phyloP scores from a whole-genome alignment of 2,888 invertebrate genomes.

The Dynastes grantii region DNA sequence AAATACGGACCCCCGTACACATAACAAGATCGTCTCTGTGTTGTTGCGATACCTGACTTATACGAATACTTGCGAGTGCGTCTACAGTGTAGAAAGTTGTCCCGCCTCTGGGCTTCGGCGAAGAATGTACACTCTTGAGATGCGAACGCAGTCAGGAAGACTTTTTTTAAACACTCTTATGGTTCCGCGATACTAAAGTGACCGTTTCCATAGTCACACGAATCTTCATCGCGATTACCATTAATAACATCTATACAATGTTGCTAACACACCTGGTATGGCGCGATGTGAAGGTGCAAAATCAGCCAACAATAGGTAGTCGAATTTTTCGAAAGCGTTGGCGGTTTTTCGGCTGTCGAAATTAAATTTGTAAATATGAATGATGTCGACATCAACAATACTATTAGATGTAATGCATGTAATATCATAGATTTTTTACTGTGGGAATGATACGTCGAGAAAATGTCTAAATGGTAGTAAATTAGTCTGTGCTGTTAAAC shows the following conservation, averaged over 20 bases:
- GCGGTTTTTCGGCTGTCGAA: slow-evolving; percentile 25
- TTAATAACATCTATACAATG: slow-evolving; percentile 7
- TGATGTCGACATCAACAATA: slow-evolving; percentile 3
- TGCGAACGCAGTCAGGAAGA: slow-evolving; percentile 42
- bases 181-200: slow-evolving; percentile 25
- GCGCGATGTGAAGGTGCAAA: slow-evolving; percentile 1
- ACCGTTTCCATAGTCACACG: not conserved
- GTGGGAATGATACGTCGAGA: slow-evolving; percentile 19
- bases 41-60: not conserved
- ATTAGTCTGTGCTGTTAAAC: slow-evolving; percentile 4
- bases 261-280: not conserved
- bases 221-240: not conserved
- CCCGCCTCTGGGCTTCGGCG: slow-evolving; percentile 45
- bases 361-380: slow-evolving; percentile 30
- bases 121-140: slow-evolving; percentile 55
- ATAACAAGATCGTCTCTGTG: not conserved
- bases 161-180: slow-evolving; percentile 16
- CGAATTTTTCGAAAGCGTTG: slow-evolving; percentile 37
- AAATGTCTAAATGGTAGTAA: not conserved
- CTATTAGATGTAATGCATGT: slow-evolving; percentile 12
- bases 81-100: slow-evolving; percentile 52
- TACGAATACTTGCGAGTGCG: slow-evolving; percentile 3
- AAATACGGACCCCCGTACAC: not conserved
- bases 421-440: slow-evolving; percentile 11
- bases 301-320: slow-evolving; percentile 26